A percentile compares a stretch with the other conserved stretches of the same genome.
These are phyloP conservation scores for Vidua macroura DNA, from an alignment of 2,113 vertebrate genomes.

Conservation along the genomic window DNA sequence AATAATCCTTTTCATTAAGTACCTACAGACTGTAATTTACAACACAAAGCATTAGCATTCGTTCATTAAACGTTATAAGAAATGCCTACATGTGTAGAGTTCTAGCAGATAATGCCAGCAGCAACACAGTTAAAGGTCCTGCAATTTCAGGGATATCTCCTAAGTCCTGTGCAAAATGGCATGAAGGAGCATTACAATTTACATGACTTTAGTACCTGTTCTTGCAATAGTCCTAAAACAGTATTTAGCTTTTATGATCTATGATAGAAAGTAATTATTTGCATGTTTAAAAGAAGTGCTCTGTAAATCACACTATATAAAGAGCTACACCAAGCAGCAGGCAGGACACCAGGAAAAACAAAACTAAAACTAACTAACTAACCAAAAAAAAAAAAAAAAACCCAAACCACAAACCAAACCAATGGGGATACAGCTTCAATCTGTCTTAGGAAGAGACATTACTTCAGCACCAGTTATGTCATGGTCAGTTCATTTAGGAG, in stretches of 20 bases:
- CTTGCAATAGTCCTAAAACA: background rate
- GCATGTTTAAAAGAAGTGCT: background rate
- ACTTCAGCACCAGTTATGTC: background rate
- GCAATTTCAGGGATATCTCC: background rate
- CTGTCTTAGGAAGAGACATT: background rate
- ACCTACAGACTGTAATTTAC: background rate
- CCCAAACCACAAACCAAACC: background rate
- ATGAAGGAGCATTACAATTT: background rate
- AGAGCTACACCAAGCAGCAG: background rate
- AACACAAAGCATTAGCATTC: background rate
- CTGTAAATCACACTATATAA: background rate
- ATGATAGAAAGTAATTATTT: conserved; percentile 12
- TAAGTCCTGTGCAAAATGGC: background rate
- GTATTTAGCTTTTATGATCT: conserved; percentile 9
- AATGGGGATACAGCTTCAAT: background rate
- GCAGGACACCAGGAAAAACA: background rate
- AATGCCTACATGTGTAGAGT: background rate
- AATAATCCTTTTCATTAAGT: background rate
- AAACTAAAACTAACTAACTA: background rate
- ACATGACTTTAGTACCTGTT: background rate
- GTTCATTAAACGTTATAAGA: background rate
- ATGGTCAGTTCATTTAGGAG: background rate
- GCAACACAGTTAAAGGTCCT: background rate
- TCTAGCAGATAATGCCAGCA: background rate
- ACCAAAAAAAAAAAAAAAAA: too few species aligned